Evolutionary conservation across 2,888 invertebrate genomes (phyloP).

Genomic region (Quadroppia sp.): DNA sequence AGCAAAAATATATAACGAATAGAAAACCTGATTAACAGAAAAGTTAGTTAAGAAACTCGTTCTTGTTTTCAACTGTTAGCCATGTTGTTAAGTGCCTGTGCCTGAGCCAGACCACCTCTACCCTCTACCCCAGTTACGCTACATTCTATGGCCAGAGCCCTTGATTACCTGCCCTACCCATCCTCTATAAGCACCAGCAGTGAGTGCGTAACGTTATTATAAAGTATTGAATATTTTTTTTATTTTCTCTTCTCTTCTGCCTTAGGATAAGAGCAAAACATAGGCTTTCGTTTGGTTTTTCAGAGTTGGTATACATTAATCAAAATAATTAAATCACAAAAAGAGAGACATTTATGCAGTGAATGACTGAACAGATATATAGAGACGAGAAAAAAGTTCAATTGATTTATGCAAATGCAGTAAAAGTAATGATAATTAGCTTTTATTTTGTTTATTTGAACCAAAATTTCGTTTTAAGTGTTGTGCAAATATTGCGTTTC

Average conservation of each 20-base stretch:
- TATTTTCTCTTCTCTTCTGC: not conserved
- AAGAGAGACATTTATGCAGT: conserved; percentile 14
- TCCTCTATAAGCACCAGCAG: not conserved
- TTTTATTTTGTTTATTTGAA: conserved; percentile 27
- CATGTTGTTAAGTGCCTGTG: not conserved
- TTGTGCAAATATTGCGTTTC: conserved; percentile 2
- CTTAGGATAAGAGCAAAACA: not conserved
- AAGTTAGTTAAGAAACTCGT: not conserved
- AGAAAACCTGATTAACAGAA: conserved; percentile 8
- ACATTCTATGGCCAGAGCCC: not conserved
- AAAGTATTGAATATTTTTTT: conserved; percentile 23
- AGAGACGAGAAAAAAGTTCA: not conserved
- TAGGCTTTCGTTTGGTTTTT: conserved; percentile 4
- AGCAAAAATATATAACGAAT: not conserved
- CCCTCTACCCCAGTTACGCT: conserved; percentile 16
- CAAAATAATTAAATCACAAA: conserved; percentile 26
- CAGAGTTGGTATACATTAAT: conserved; percentile 25
- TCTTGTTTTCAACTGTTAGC: not conserved
- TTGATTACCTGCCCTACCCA: conserved; percentile 22
- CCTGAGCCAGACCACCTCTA: not conserved
- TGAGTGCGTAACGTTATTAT: conserved; percentile 30
- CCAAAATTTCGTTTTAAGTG: conserved; percentile 18
- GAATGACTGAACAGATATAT: not conserved
- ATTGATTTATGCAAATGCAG: conserved; percentile 32
- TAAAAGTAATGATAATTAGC: conserved; percentile 24